Evolutionary conservation across 2,113 vertebrate species (phyloP), one percentile per base, ranked within the genome.

Genomic region (Anguilla rostrata): DNA sequence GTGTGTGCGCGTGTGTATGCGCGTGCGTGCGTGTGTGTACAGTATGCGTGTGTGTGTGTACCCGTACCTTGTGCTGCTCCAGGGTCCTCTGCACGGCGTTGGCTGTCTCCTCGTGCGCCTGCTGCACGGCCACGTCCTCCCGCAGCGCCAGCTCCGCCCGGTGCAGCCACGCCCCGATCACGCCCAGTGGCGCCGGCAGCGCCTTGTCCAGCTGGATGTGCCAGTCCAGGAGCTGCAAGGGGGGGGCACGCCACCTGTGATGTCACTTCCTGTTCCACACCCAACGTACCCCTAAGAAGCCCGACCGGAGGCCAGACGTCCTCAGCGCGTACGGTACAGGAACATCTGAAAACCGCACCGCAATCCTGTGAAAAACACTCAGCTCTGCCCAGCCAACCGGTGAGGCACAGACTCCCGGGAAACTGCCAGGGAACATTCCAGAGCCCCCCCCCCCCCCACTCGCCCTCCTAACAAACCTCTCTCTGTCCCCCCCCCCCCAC

Each of bases 171-270:
- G 97, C 96, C 41, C 97, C 98, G 14, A 99, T 98, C 78, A 95
- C 95, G n/a, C 98, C 98, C 93, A 99, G 93, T 63, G 97, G 97
- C 11, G 96, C 97, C 34, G 98, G 98, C 84, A 99, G 95, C 87
- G 97, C 97, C 90, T 98, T 98, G 93, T 99, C 98, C 89, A 99
- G 97, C 88, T 97, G 95, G 84, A 97, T 94, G 79, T 98, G 98
- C 98, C 98, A 99, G 87, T 99, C 98, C 84, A 97, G 93, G 89
- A 99, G 95, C 98, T 99, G 92, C 83, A 91, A 88, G 34, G 34
- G 34, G 34, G 34, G 85, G 5, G 94, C 92, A 93, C 91, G 82
- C 89, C 82, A 92, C 56, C 34, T 1, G 5, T 2, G 56, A 75
- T 49, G 79, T 86, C 78, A 86, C 57, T 63, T 3, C 39, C 56